These are phyloP conservation scores for Rattus rattus DNA, from an alignment of 2,113 vertebrate genomes.

Conservation along the genomic window DNA sequence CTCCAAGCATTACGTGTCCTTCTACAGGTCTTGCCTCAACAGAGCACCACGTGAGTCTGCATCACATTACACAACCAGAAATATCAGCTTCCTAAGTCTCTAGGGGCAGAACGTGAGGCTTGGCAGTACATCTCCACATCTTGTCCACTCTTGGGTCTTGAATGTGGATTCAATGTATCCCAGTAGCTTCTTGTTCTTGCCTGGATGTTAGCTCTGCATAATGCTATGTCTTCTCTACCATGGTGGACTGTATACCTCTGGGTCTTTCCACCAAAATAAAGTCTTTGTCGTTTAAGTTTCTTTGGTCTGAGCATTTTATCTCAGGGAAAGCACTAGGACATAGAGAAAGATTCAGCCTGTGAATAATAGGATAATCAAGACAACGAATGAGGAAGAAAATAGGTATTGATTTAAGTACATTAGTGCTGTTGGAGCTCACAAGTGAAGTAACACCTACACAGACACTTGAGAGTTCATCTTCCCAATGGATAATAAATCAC, in stretches of 20 bases:
- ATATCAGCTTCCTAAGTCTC: neutral
- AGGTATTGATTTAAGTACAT: neutral
- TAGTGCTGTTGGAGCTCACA: neutral
- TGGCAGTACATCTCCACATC: neutral
- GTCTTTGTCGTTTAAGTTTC: neutral
- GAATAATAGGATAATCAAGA: neutral
- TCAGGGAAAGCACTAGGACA: neutral
- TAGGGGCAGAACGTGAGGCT: neutral
- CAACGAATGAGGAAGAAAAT: neutral
- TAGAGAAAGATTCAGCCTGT: neutral
- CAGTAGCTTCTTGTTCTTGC: neutral
- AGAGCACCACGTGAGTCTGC: too few relatives aligned
- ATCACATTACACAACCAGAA: too few relatives aligned
- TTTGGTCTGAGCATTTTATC: neutral
- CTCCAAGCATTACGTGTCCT: too few relatives aligned
- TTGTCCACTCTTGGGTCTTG: neutral
- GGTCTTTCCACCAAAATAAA: neutral
- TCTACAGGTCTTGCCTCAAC: too few relatives aligned
- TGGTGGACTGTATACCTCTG: neutral
- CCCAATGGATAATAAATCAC: neutral
- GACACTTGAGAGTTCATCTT: neutral
- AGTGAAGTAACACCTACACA: neutral
- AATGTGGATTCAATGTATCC: neutral
- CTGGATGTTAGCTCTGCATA: neutral
- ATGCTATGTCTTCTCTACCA: too few relatives aligned